A percentile compares a stretch with the other conserved stretches of the same genome.
phyloP scores from a whole-genome alignment of 2,888 invertebrate species.

The Cyrtodaria siliqua region DNA sequence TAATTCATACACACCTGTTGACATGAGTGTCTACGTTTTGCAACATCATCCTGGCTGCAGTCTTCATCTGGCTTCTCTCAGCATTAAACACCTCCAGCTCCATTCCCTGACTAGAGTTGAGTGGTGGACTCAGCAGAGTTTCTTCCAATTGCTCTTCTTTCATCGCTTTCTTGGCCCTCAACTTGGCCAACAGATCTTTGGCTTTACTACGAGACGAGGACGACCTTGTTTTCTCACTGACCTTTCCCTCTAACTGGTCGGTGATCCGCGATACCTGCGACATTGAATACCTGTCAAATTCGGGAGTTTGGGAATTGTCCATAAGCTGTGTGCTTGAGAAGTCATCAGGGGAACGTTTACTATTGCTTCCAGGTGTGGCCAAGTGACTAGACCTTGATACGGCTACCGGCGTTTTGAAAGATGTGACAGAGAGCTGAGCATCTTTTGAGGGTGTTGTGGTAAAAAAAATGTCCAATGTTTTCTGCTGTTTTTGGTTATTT shows the following conservation, averaged over 20 bases:
- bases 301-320: constrained; percentile 32
- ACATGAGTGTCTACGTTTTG: constrained; percentile 28
- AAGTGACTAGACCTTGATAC: background rate
- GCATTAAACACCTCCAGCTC: background rate
- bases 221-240: constrained; percentile 12
- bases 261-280: constrained; percentile 34
- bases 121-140: too few species aligned
- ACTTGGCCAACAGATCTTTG: constrained; percentile 50
- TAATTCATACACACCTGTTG: constrained; percentile 31
- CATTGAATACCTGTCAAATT: constrained; percentile 25
- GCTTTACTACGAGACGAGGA: constrained; percentile 29
- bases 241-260: constrained; percentile 37
- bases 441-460: background rate
- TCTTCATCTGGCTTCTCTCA: too few species aligned
- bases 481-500: background rate
- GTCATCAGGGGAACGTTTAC: constrained; percentile 6
- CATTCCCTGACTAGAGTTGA: constrained; percentile 4
- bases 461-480: background rate
- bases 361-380: background rate
- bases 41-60: too few species aligned
- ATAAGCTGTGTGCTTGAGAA: constrained; percentile 34
- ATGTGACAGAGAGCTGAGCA: background rate
- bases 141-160: constrained; percentile 15
- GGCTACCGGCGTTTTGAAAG: constrained; percentile 36
- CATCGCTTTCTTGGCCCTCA: constrained; percentile 46